Conservation (phyloP, 2,888 invertebrate species). For the Corbicula japonica region DNA sequence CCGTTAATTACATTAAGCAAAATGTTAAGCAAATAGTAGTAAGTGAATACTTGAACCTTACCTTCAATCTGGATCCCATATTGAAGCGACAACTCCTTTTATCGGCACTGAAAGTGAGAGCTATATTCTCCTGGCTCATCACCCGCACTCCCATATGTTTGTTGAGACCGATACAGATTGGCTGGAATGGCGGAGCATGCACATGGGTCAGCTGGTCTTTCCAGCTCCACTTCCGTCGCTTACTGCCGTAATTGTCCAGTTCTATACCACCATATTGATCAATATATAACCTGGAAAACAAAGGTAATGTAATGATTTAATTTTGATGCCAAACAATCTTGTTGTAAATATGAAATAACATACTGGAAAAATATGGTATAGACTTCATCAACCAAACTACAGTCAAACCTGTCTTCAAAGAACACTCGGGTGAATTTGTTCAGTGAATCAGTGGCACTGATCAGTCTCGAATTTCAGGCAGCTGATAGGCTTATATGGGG, state of each 20-base stretch:
- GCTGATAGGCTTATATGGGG: too few relatives aligned
- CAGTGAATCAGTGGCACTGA: too few relatives aligned
- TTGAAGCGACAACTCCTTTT: constrained; percentile 83
- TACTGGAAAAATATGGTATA: too few relatives aligned
- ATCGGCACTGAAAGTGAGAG: constrained; percentile 80
- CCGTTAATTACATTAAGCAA: too few relatives aligned
- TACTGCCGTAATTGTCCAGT: constrained; percentile 78
- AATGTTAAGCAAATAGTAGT: too few relatives aligned
- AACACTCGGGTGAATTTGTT: too few relatives aligned
- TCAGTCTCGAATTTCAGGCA: too few relatives aligned
- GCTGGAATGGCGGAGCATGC: constrained; percentile 86
- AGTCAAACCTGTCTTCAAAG: too few relatives aligned
- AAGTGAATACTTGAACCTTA: constrained; percentile 61
- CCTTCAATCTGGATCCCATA: constrained; percentile 84
- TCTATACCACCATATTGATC: constrained; percentile 85
- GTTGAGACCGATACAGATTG: constrained; percentile 84
- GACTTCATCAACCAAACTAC: too few relatives aligned
- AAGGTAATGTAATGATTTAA: too few relatives aligned
- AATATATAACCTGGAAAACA: constrained; percentile 79
- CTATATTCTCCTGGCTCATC: constrained; percentile 83
- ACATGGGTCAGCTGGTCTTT: constrained; percentile 82
- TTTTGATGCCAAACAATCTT: too few relatives aligned
- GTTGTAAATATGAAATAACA: too few relatives aligned
- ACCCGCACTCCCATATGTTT: constrained; percentile 80
- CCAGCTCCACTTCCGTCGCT: constrained; percentile 84